Evolutionary conservation across 2,113 vertebrate species (phyloP), one percentile per base, ranked within the genome.

Genomic region (Spermophilus dauricus): DNA sequence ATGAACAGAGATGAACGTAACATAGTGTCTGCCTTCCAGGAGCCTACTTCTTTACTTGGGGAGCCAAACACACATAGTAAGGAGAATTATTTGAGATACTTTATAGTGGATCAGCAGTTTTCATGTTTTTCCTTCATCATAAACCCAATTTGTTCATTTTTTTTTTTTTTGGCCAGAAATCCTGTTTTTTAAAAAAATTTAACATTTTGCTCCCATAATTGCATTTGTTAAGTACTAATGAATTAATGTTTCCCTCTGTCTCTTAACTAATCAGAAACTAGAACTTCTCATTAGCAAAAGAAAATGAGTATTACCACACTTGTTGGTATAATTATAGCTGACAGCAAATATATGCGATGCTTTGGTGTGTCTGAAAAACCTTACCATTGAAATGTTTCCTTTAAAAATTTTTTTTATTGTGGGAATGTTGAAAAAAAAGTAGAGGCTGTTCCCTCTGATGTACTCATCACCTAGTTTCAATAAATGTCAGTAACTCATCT

Each of bases 211-310:
- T 11, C 20, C 39, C n/a, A 58, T 37, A 75, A 26, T 61, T 73
- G 73, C 42, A 72, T 83, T 88, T 88, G 32, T 92, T 89, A 76
- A 88, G 37, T 80, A 93, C 53, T 78, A 93, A 53, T 61, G 45
- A 78, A 51, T 92, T 81, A 28, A 45, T 91, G 80, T 78, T 89
- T 89, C 8, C 73, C 2, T 72, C 37, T 95, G 5, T 88, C 22
- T 94, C 81, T 63, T 92, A 92, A 89, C 30, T 89, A 77, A 91
- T 78, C 37, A 86, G 32, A 83, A 53, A 73, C 76, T 90, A 78
- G 61, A 56, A 24, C 76, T 96, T 89, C 22, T 96, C 61, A 67
- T 92, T 94, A 94, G 53, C 70, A 80, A 87, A 53, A 96, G 81
- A 78, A 89, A 96, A 83, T 87, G 70, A 97, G 39, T 85, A 70